Evolutionary conservation across 2,888 invertebrate genomes (phyloP).

Genomic region (Lysandra coridon): DNA sequence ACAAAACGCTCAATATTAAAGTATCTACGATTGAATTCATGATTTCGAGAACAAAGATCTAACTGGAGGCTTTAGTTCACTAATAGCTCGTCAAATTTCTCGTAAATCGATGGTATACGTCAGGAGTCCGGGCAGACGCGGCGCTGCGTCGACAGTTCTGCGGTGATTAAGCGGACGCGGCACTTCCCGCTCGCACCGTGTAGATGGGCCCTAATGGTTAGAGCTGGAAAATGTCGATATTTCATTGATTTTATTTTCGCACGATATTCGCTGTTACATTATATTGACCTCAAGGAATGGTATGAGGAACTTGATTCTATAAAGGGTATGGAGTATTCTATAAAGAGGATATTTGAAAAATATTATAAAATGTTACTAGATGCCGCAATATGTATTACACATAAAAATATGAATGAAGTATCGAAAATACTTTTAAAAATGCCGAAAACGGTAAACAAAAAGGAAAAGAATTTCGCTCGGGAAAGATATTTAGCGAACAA

Average conservation of each 20-base stretch:
- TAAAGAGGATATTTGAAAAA: neutral
- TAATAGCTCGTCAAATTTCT: slow-evolving; percentile 6
- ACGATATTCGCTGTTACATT: neutral
- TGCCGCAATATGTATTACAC: too few relatives aligned
- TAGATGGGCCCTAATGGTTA: slow-evolving; percentile 35
- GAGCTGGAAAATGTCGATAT: slow-evolving; percentile 33
- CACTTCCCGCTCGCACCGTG: slow-evolving; percentile 45
- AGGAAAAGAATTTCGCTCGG: slow-evolving; percentile 27
- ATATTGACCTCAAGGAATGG: neutral
- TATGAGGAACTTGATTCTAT: neutral
- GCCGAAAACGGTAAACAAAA: slow-evolving; percentile 2
- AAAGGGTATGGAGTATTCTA: neutral
- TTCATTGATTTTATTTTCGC: neutral
- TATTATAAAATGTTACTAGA: neutral
- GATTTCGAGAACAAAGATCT: neutral
- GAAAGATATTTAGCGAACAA: slow-evolving; percentile 21
- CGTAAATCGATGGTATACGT: slow-evolving; percentile 30
- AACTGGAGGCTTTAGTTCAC: slow-evolving; percentile 5
- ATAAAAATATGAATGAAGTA: too few relatives aligned
- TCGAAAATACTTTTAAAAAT: neutral
- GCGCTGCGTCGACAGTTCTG: slow-evolving; percentile 37
- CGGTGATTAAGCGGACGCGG: slow-evolving; percentile 61
- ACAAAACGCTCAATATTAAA: neutral
- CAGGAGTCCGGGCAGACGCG: slow-evolving; percentile 37
- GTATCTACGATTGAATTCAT: neutral